These are phyloP conservation scores for Sciurus niger DNA, from an alignment of 2,113 vertebrate species.

Conservation along the genomic window DNA sequence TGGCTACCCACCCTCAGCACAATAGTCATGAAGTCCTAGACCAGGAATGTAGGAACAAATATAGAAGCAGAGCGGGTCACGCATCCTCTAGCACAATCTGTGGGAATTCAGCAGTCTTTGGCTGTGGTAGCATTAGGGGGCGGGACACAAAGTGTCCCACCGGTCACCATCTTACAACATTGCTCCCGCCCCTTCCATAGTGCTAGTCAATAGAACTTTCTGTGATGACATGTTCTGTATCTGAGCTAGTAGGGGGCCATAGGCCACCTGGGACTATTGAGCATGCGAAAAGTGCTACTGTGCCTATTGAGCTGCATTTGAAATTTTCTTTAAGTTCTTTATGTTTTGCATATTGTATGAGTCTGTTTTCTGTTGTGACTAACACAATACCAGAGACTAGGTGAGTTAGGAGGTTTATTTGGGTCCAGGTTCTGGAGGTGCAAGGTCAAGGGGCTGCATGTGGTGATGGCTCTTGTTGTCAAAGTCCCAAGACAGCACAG, in stretches of 20 bases:
- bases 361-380: background rate
- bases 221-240: fast-evolving
- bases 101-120: background rate
- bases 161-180: fast-evolving
- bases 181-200: background rate
- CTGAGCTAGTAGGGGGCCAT: background rate
- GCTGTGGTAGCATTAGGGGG: fast-evolving
- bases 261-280: background rate
- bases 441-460: background rate
- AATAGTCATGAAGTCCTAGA: background rate
- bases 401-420: background rate
- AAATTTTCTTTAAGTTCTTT: background rate
- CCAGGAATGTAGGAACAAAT: background rate
- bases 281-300: background rate
- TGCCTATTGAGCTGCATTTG: background rate
- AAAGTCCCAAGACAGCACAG: background rate
- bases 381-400: background rate
- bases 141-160: background rate
- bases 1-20: background rate
- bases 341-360: background rate
- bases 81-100: background rate
- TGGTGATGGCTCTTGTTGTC: background rate
- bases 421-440: too few relatives aligned
- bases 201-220: background rate
- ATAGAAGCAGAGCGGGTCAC: fast-evolving